phyloP scores from a whole-genome alignment of 1,140 invertebrate genomes.

The Aphelinus atriplicis region DNA sequence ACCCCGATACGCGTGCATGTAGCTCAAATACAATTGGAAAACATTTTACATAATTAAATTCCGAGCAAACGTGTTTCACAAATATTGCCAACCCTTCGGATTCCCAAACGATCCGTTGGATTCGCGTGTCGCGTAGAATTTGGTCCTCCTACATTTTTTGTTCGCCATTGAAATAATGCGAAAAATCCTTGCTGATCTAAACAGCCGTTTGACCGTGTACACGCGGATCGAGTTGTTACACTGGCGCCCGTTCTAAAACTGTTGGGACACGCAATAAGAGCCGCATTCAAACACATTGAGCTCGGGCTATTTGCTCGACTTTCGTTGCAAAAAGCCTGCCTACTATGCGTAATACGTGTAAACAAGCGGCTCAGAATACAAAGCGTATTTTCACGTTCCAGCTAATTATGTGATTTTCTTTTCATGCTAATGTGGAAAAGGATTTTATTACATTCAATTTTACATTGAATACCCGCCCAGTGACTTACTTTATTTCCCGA shows the following conservation, averaged over 20 bases:
- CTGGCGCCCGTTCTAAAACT: background rate
- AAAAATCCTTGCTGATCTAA: background rate
- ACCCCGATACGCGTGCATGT: background rate
- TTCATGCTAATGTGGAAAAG: no score
- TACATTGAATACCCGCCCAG: no score
- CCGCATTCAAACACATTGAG: background rate
- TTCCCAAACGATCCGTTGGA: background rate
- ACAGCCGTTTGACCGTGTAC: background rate
- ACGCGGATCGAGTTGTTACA: background rate
- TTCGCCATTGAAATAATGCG: background rate
- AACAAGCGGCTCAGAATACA: no score
- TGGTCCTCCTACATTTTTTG: no score
- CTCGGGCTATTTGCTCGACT: background rate
- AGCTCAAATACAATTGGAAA: background rate
- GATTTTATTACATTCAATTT: no score
- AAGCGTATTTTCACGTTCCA: no score
- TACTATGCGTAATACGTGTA: no score
- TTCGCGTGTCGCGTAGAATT: background rate
- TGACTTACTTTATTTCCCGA: no score
- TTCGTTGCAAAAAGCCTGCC: background rate
- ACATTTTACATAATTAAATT: conserved; percentile 27
- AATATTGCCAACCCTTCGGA: background rate
- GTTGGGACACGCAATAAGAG: background rate
- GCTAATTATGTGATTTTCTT: no score
- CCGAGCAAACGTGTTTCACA: conserved; percentile 21